Base-by-base conservation (phyloP, 2,113 vertebrate species). In the Smithornis capensis region DNA sequence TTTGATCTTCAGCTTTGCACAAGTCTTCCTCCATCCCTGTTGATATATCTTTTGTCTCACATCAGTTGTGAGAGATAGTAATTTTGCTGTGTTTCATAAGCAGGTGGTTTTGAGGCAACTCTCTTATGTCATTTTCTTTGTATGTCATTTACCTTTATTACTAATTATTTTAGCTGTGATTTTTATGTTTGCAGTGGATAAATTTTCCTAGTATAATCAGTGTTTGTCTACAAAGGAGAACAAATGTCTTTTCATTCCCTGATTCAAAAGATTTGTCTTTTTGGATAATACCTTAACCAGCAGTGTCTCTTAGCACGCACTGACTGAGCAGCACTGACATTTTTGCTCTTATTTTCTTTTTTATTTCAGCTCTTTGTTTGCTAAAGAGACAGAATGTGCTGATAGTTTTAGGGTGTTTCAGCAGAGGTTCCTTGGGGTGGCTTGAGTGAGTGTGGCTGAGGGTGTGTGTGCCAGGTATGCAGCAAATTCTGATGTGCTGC, bases 81-180 rank as follows among this genome's bases (percentile, higher is more conserved):
- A 1, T 63, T 64, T 89, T 91, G 52, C 57, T 35, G 1, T 22
- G 17, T 81, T 25, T 75, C 80, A 85, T 5, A 56, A 82, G 38
- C 62, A 53, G 35, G 44, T 60, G 65, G 50, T 78, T 87, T 76
- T 73, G 55, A 87, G 57, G 59, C 38, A 92, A 31, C 29, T 28
- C 60, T 91, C 89, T 83, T 53, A 75, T 73, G 78, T 89, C 6
- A 45, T 11, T 65, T 49, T 88, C 49, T 89, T 82, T 75, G 24
- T 56, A 16, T 65, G 80, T 65, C 62, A 69, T 25, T 87, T 75
- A 59, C 25, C 5, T 8, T 37, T 82, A 90, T 82, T 60, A 75
- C 69, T 94, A 67, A 94, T 91, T 68, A 87, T 45, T 93, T 92
- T 45, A 63, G 28, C 81, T 91, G 40, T 83, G 80, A 76, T 69